Conservation (phyloP, 2,113 vertebrate species). For the Henicopernis longicauda region DNA sequence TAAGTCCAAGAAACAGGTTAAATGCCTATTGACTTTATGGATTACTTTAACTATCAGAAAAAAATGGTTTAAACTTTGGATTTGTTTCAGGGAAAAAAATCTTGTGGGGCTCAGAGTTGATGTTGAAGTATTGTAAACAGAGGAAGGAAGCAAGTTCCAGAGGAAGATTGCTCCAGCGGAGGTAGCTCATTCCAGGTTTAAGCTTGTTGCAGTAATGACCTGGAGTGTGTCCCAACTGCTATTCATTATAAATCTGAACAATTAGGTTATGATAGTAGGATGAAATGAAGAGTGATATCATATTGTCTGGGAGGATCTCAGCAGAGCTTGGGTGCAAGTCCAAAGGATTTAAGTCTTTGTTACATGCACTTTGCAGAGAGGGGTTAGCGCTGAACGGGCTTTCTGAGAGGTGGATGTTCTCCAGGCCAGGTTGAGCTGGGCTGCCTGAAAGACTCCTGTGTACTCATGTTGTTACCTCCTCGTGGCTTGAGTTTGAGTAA, state of each 20-base stretch:
- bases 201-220: background rate
- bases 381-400: rapidly evolving
- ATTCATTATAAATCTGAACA: background rate
- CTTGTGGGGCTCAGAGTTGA: background rate
- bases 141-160: background rate
- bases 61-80: background rate
- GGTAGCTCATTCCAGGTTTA: background rate
- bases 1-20: background rate
- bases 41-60: background rate
- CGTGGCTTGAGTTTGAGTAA: rapidly evolving
- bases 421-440: background rate
- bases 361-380: background rate
- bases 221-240: background rate
- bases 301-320: background rate
- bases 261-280: background rate
- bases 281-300: background rate
- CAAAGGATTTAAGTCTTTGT: background rate
- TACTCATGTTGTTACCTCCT: background rate
- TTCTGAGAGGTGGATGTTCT: background rate
- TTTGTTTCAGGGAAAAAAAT: background rate
- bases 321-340: background rate
- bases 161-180: background rate
- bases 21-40: background rate
- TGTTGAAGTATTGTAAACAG: background rate
- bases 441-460: background rate